Evolutionary conservation across 2,888 invertebrate species (phyloP).

Genomic region (Andrena praecox): DNA sequence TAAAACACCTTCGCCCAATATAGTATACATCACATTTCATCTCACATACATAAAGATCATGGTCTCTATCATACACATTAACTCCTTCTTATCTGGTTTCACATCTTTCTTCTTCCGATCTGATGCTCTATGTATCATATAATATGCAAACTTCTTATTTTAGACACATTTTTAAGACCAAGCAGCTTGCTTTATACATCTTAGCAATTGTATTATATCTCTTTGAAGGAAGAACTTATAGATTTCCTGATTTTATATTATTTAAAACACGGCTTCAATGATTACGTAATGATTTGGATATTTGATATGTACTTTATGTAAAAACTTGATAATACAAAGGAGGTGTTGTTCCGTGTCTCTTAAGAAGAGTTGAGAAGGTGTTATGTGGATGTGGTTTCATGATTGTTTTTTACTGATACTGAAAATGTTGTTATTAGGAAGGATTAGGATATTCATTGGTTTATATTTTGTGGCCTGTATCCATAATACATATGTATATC

Average conservation of each 20-base stretch:
- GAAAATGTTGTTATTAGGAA: constrained; percentile 77
- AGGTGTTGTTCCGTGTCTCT: neutral
- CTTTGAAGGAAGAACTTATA: neutral
- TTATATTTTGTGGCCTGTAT: constrained; percentile 46
- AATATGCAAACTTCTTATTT: constrained; percentile 17
- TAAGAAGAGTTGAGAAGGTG: constrained; percentile 37
- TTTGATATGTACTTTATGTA: neutral
- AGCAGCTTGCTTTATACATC: constrained; percentile 1
- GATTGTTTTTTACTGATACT: constrained; percentile 76
- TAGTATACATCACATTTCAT: constrained; percentile 42
- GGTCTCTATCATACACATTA: constrained; percentile 58
- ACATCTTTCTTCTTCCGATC: constrained; percentile 25
- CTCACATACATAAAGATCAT: constrained; percentile 51
- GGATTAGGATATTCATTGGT: constrained; percentile 24
- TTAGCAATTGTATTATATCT: neutral
- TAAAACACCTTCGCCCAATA: constrained; percentile 47
- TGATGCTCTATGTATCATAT: constrained; percentile 16
- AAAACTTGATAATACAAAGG: neutral
- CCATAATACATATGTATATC: constrained; percentile 12
- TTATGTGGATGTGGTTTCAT: constrained; percentile 51
- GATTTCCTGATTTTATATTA: neutral
- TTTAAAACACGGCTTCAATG: neutral
- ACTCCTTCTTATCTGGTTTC: constrained; percentile 52
- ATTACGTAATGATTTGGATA: neutral
- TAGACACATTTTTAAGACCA: constrained; percentile 1